Conservation (phyloP, 2,888 invertebrate species). For the Leptinotarsa juncta region DNA sequence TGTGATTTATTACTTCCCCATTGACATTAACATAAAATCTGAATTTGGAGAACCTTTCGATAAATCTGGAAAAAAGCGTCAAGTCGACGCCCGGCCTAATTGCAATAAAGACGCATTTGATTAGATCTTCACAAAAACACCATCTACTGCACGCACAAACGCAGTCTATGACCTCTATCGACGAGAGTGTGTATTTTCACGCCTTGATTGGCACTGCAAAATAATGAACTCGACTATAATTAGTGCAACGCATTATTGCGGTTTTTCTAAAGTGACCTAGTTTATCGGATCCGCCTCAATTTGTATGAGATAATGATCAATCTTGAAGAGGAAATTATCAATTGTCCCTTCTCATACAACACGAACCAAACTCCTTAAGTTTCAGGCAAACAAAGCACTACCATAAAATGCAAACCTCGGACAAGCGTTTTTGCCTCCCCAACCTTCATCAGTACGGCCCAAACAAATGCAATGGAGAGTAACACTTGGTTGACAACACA, state of each 20-base stretch:
- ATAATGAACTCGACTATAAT: constrained; percentile 22
- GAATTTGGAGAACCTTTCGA: background rate
- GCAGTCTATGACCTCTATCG: constrained; percentile 23
- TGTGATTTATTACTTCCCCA: too few species aligned
- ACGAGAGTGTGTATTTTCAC: constrained; percentile 22
- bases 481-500: too few species aligned
- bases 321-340: background rate
- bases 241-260: constrained; percentile 22
- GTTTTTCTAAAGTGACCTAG: constrained; percentile 21
- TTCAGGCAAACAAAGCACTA: too few species aligned
- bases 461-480: too few species aligned
- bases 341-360: background rate
- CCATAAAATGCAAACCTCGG: too few species aligned
- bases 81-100: background rate
- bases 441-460: too few species aligned
- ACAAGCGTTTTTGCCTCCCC: too few species aligned
- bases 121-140: constrained; percentile 13
- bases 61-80: background rate
- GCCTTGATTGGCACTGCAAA: constrained; percentile 26
- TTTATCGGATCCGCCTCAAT: background rate
- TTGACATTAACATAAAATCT: too few species aligned
- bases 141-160: constrained; percentile 22
- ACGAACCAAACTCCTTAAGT: too few species aligned
- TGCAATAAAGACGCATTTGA: constrained; percentile 19
- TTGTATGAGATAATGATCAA: background rate